Evolutionary conservation across 2,113 vertebrate genomes (phyloP), one percentile per base, ranked within the genome.

Genomic region (Lampris incognitus): DNA sequence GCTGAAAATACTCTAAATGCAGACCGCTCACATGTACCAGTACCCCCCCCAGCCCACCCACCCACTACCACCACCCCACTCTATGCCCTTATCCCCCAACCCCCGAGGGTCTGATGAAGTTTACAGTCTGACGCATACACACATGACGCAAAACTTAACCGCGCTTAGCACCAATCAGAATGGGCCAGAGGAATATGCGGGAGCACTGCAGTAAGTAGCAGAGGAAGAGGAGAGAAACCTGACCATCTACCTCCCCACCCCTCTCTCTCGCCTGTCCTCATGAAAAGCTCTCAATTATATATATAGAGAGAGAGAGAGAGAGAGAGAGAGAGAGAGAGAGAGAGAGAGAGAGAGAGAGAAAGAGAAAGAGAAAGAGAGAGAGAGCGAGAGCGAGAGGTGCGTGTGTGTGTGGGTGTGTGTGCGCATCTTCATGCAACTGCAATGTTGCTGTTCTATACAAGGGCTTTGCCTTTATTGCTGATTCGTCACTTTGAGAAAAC

Each of bases 151-250:
- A 90, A 91, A 87, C 81, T 90, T 91, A 77, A 87, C 84, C 8
- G 82, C 2, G 71, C 82, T 78, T 46, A 52, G 82, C 79, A 88
- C 92, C 93, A 93, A 94, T 92, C 89, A 83, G 88, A 60, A 64
- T 10, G 1, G 56, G 65, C 73, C 13, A 42, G 11, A 51, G 52
- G 75, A 66, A 69, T 37, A 75, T 76, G 64, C 66, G 37, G 37
- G 63, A 86, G 84, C 84, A 87, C 89, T 91, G 90, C 90, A 4
- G 90, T 87, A 77, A 85, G 79, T 76, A 52, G 61, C 76, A 72
- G 49, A 51, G 72, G 51, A 67, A 68, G 55, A 68, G 59, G 44
- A 71, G 78, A 75, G 38, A 42, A 24, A n/a, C 37, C 54, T 3
- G n/a, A 0, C 24, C n/a, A 4, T 1, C 24, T 2, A 24, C 38